phyloP scores from a whole-genome alignment of 2,113 vertebrate species.

The Protobothrops flavoviridis region DNA sequence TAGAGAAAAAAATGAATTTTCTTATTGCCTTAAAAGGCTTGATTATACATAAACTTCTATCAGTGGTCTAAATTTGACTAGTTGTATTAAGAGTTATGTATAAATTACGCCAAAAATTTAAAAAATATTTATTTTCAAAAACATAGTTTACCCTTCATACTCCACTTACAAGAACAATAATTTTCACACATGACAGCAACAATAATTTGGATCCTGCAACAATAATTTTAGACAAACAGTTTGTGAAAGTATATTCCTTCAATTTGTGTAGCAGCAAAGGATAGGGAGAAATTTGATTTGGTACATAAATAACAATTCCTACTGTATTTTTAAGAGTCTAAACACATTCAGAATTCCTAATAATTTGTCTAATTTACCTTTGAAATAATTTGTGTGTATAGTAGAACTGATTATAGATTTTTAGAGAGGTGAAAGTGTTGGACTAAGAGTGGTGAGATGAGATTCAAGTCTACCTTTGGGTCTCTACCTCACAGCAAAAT shows the following conservation, averaged over 20 bases:
- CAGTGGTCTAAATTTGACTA: not conserved
- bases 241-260: not conserved
- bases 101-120: not conserved
- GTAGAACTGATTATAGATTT: not conserved
- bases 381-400: not conserved
- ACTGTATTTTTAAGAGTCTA: not conserved
- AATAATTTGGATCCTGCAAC: not conserved
- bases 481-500: not conserved
- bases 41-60: not conserved
- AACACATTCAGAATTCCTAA: not conserved
- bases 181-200: not conserved
- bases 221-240: not conserved
- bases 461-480: not conserved
- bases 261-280: not conserved
- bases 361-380: not conserved
- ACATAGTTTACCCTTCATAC: not conserved
- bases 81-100: not conserved
- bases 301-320: not conserved
- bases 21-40: not conserved
- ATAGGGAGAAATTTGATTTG: not conserved
- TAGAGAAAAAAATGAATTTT: not conserved
- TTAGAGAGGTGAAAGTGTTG: not conserved
- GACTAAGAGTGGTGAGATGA: not conserved
- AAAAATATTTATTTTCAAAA: not conserved
- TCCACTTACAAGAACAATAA: not conserved